phyloP scores from a whole-genome alignment of 1,140 invertebrate genomes.

The Euborellia annulipes region DNA sequence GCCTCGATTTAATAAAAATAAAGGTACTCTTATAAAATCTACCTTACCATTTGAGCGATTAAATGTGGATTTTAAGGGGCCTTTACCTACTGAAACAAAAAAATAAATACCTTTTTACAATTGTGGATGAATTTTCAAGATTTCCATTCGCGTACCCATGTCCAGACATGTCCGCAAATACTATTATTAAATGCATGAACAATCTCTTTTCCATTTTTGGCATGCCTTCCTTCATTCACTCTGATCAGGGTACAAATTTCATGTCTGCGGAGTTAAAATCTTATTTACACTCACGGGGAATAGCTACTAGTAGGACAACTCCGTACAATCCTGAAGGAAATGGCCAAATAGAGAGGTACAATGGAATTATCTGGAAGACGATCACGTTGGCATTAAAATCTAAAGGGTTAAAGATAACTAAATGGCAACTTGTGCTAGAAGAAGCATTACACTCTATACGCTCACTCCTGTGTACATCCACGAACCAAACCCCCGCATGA shows the following conservation, averaged over 20 bases:
- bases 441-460: conserved; percentile 4
- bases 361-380: conserved; percentile 2
- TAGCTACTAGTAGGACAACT: not conserved
- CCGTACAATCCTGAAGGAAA: conserved; percentile 5
- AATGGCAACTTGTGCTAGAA: conserved; percentile 1
- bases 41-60: too few species aligned
- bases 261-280: too few species aligned
- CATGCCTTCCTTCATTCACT: conserved; percentile 14
- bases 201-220: conserved; percentile 16
- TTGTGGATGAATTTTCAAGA: conserved; percentile 22
- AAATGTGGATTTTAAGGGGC: too few species aligned
- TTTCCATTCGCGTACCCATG: conserved; percentile 21
- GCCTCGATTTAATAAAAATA: not conserved
- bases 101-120: conserved; percentile 18
- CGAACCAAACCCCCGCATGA: conserved; percentile 6
- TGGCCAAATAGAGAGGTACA: conserved; percentile 4
- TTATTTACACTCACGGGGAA: too few species aligned
- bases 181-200: conserved; percentile 15
- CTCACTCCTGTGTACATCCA: conserved; percentile 4
- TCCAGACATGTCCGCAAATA: conserved; percentile 11
- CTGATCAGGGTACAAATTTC: conserved; percentile 10
- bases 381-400: not conserved
- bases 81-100: not conserved
- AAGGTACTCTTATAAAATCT: too few species aligned
- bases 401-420: not conserved